These are phyloP conservation scores for Lissocephala sabroskyi DNA, from an alignment of 2,888 invertebrate species.

Conservation along the genomic window DNA sequence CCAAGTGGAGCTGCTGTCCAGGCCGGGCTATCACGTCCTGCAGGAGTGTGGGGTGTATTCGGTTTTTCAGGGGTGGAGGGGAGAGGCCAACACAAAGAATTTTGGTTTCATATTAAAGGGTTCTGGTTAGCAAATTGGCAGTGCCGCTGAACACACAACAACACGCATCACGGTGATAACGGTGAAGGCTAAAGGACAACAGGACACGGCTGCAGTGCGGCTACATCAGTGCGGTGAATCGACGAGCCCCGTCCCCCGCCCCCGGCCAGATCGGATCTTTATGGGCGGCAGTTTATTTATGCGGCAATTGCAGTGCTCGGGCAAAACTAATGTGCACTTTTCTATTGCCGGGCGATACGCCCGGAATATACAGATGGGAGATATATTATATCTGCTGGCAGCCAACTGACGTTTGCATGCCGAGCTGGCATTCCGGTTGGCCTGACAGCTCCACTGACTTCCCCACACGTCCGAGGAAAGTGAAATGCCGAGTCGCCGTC, in stretches of 20 bases:
- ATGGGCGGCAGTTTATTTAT: no score
- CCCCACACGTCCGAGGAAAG: conserved; percentile 37
- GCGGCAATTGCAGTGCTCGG: no score
- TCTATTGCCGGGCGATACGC: no score
- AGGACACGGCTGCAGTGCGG: neutral
- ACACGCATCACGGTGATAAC: neutral
- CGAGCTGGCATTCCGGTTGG: conserved; percentile 52
- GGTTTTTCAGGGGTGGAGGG: no score
- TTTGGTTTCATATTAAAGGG: neutral
- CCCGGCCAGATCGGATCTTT: neutral
- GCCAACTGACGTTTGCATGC: conserved; percentile 67
- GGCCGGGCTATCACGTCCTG: conserved; percentile 46
- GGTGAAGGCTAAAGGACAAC: neutral
- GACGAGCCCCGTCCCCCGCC: no score
- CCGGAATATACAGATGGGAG: no score
- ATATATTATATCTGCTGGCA: no score
- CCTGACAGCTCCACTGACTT: conserved; percentile 37
- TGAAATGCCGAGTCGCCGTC: conserved; percentile 28
- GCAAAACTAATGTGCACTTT: no score
- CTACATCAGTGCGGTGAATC: neutral
- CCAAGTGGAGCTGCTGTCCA: conserved; percentile 2
- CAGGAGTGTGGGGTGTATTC: conserved; percentile 20
- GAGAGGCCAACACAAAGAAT: conserved; percentile 16
- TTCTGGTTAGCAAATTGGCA: neutral
- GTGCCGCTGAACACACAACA: neutral